Percentiles rank a stretch among this genome's conserved stretches.
Evolutionary conservation across 2,797 vertebrate species (phyloP).

Genomic region (Pogonophryne albipinna): DNA sequence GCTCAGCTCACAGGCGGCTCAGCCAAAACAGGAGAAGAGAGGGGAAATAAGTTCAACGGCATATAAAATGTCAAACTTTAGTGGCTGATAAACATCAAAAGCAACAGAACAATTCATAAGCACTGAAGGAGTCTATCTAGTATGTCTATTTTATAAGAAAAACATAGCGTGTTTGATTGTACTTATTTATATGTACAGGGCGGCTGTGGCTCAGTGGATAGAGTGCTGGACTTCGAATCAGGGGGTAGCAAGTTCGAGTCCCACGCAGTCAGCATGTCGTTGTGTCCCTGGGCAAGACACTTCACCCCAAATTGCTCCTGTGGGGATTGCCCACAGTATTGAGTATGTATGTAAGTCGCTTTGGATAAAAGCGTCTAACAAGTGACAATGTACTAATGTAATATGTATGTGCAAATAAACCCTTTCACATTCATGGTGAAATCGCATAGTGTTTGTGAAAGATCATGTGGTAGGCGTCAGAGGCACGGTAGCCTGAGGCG

Average conservation of each 20-base stretch:
- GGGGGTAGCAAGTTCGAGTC: no score
- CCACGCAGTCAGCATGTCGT: no score
- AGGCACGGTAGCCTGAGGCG: background rate
- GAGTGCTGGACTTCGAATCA: no score
- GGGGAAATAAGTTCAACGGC: background rate
- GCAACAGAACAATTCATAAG: background rate
- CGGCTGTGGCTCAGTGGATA: no score
- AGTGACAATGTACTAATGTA: background rate
- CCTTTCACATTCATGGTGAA: background rate
- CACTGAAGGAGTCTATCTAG: background rate
- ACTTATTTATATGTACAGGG: background rate
- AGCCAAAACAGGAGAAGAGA: slow-evolving; percentile 11
- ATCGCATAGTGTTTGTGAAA: slow-evolving; percentile 2
- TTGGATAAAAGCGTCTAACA: no score
- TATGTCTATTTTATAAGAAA: background rate
- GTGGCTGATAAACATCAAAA: background rate
- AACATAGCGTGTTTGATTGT: background rate
- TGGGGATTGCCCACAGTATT: no score
- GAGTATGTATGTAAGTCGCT: no score
- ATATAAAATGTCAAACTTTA: background rate
- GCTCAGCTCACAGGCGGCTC: slow-evolving; percentile 2
- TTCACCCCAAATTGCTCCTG: no score
- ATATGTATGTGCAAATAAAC: background rate
- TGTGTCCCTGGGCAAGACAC: no score
- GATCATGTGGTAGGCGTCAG: background rate